A percentile compares a stretch with the other conserved stretches of the same genome.
These are phyloP conservation scores for Metopia argyrocephala DNA, from an alignment of 2,888 invertebrate species.

Conservation along the genomic window DNA sequence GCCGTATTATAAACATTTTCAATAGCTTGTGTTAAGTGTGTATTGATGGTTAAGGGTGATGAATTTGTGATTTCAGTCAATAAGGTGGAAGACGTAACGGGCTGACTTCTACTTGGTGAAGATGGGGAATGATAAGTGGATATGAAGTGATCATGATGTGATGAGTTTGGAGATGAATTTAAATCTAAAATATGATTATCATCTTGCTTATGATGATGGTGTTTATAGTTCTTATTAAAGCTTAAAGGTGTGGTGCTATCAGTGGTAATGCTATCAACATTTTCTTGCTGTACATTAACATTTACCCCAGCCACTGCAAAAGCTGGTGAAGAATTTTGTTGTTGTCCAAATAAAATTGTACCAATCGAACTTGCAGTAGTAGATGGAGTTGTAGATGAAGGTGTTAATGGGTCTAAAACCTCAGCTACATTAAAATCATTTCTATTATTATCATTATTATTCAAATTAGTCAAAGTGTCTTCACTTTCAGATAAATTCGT, in stretches of 20 bases:
- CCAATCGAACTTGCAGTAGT: constrained; percentile 32
- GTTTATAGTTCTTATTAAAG: constrained; percentile 42
- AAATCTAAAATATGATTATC: constrained; percentile 11
- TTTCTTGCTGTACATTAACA: constrained; percentile 33
- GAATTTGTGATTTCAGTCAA: constrained; percentile 45
- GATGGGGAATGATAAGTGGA: constrained; percentile 45
- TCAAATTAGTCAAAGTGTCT: constrained; percentile 21
- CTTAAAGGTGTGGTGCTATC: constrained; percentile 49
- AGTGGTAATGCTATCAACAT: constrained; percentile 43
- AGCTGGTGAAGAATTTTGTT: constrained; percentile 2
- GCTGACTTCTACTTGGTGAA: constrained; percentile 10
- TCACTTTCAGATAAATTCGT: constrained; percentile 3
- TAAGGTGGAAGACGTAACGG: constrained; percentile 13
- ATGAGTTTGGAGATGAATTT: constrained; percentile 35
- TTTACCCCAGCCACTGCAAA: constrained; percentile 34
- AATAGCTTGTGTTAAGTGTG: constrained; percentile 50
- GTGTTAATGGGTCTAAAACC: constrained; percentile 5
- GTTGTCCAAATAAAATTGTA: not conserved
- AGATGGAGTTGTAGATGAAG: constrained; percentile 17
- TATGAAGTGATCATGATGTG: constrained; percentile 41
- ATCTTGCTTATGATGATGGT: constrained; percentile 46
- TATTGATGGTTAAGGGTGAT: constrained; percentile 61
- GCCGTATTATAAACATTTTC: constrained; percentile 43
- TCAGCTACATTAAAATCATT: constrained; percentile 50
- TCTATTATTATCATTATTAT: constrained; percentile 53